Base-by-base conservation (phyloP, 2,797 vertebrate genomes). In the Chanos chanos region DNA sequence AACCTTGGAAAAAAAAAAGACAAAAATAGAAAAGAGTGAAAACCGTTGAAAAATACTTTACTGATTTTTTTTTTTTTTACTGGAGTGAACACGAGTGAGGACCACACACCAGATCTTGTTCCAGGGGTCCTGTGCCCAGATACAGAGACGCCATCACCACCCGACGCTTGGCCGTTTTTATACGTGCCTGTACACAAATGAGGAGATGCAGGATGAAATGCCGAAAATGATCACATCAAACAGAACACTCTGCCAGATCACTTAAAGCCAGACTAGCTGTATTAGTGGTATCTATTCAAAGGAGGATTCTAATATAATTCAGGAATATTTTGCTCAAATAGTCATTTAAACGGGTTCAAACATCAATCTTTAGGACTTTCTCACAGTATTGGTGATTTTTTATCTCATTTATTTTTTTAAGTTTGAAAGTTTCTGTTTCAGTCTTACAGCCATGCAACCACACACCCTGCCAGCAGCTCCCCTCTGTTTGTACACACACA, bases 81-180 rank as follows among this genome's bases (percentile, higher is more conserved):
- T 12, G 15, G 6, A 31, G 18, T 15, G 31, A 22, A 33, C 25
- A 2, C 4, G 9, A 7, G 3, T 8, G 16, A 1, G 3, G 10
- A 21, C 37, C 28, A 66, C 89, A 84, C 84, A 98, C 96, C 90
- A 99, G 88, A 50, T 98, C 94, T 82, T 96, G 94, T 48, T 99
- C 96, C 61, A 97, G 80, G 16, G 87, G 86, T 41, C 96, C 96
- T 0, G 93, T 95, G 58, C 96, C 96, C 75, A 99, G 86, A 80
- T 99, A 99, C 1, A 99, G 79, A 0, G 96, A 99, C 4, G 96
- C 95, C 91, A 98, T 92, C 78, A 96, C 92, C 24, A 98, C 92
- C 19, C 96, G 86, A 74, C 80, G 89, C 82, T 87, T 90, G 12
- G 95, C 94, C 0, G 81, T 82, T 77, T 86, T 92, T 78, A 98